Conservation (phyloP, 2,113 vertebrate genomes). For the Gobius niger region DNA sequence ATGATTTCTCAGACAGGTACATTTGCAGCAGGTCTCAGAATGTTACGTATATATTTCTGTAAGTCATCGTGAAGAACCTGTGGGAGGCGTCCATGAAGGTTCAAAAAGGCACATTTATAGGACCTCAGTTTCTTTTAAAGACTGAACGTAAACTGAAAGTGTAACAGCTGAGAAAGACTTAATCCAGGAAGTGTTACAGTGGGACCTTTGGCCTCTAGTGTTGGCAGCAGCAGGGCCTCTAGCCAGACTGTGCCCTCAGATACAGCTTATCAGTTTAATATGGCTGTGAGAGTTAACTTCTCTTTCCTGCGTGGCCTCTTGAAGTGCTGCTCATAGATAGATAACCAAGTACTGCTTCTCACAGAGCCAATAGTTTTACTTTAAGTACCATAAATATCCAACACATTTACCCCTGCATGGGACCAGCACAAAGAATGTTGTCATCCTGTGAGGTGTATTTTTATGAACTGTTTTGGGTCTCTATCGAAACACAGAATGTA, state of each 20-base stretch:
- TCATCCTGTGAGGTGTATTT: too few relatives aligned
- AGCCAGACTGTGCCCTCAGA: conserved; percentile 17
- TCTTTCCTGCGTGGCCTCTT: conserved; percentile 42
- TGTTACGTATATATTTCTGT: too few relatives aligned
- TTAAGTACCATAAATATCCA: too few relatives aligned
- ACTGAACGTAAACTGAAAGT: conserved; percentile 29
- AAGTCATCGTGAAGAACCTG: too few relatives aligned
- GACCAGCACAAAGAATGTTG: too few relatives aligned
- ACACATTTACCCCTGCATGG: too few relatives aligned
- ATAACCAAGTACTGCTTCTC: conserved; percentile 39
- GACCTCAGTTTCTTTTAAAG: background rate
- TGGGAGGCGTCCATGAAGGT: too few relatives aligned
- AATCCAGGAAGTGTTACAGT: conserved; percentile 27
- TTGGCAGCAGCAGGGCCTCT: conserved; percentile 14
- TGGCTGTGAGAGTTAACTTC: conserved; percentile 37
- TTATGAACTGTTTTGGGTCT: too few relatives aligned
- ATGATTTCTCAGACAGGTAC: too few relatives aligned
- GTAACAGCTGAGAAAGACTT: conserved; percentile 37
- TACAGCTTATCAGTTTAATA: conserved; percentile 42
- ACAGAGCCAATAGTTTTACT: too few relatives aligned
- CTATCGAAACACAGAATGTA: too few relatives aligned
- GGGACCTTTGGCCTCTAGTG: conserved; percentile 26
- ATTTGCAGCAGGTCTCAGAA: too few relatives aligned
- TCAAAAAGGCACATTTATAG: background rate
- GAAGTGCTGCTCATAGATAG: conserved; percentile 20